phyloP scores from a whole-genome alignment of 2,888 invertebrate species.

The Crocallis elinguaria region DNA sequence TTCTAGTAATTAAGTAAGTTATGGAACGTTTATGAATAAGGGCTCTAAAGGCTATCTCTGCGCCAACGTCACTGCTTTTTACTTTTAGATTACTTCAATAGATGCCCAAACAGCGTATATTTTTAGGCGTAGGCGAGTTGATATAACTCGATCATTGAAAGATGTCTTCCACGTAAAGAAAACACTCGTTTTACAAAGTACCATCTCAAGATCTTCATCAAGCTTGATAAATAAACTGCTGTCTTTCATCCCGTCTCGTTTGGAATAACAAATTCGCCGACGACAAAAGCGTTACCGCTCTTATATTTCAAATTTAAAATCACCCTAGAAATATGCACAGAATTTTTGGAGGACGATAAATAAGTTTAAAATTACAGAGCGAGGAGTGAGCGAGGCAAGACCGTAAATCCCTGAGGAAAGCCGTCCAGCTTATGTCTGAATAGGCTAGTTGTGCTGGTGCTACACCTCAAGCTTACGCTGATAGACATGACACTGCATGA shows the following conservation, averaged over 20 bases:
- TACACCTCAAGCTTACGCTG: background rate
- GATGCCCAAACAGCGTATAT: too few species aligned
- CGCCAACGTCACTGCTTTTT: too few species aligned
- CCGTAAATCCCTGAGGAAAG: conserved; percentile 56
- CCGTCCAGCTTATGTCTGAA: conserved; percentile 39
- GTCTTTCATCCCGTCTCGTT: conserved; percentile 20
- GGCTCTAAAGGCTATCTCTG: too few species aligned
- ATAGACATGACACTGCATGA: too few species aligned
- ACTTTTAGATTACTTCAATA: too few species aligned
- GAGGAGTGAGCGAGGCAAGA: conserved; percentile 47
- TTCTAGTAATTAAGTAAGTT: too few species aligned
- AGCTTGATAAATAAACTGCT: conserved; percentile 20
- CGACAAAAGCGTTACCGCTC: conserved; percentile 36
- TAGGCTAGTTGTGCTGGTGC: conserved; percentile 40
- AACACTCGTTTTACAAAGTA: conserved; percentile 10
- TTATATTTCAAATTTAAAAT: conserved; percentile 45
- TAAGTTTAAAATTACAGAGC: conserved; percentile 70
- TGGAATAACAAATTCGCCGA: conserved; percentile 15
- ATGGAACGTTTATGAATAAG: too few species aligned
- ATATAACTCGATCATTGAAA: too few species aligned
- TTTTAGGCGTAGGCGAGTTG: too few species aligned
- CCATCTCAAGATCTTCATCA: conserved; percentile 9
- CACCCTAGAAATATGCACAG: conserved; percentile 39
- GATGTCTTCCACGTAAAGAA: conserved; percentile 6
- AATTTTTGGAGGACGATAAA: conserved; percentile 58